These are phyloP conservation scores for Dicycla oo DNA, from an alignment of 2,888 invertebrate genomes.

Conservation along the genomic window DNA sequence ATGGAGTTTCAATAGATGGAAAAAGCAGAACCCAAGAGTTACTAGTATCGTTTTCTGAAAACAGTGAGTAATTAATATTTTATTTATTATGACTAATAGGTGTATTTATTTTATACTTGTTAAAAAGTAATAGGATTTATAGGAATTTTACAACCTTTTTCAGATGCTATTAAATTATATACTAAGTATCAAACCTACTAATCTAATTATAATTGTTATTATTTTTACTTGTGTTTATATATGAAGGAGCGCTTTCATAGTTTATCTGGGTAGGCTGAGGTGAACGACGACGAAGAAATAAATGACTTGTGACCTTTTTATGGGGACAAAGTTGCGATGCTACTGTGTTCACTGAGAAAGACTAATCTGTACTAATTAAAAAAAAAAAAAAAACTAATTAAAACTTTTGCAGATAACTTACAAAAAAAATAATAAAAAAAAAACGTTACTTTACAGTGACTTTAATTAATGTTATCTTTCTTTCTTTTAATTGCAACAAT, in stretches of 20 bases:
- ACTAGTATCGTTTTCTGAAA: conserved; percentile 9
- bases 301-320: too few species aligned
- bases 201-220: background rate
- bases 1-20: conserved; percentile 5
- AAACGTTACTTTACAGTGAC: too few species aligned
- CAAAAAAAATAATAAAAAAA: too few species aligned
- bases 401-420: background rate
- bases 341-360: background rate
- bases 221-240: background rate
- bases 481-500: background rate
- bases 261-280: background rate
- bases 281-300: too few species aligned
- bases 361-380: background rate
- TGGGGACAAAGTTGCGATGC: background rate
- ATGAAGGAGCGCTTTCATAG: background rate
- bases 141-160: background rate
- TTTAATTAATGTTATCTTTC: rapidly evolving
- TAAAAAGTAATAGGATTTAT: background rate
- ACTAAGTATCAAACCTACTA: too few species aligned
- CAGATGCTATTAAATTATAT: too few species aligned
- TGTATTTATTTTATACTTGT: background rate
- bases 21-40: conserved; percentile 20
- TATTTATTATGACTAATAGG: background rate
- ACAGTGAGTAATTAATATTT: conserved; percentile 25
- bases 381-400: too few species aligned